Evolutionary conservation across 2,113 vertebrate genomes (phyloP).

Genomic region (Cygnus buccinator): DNA sequence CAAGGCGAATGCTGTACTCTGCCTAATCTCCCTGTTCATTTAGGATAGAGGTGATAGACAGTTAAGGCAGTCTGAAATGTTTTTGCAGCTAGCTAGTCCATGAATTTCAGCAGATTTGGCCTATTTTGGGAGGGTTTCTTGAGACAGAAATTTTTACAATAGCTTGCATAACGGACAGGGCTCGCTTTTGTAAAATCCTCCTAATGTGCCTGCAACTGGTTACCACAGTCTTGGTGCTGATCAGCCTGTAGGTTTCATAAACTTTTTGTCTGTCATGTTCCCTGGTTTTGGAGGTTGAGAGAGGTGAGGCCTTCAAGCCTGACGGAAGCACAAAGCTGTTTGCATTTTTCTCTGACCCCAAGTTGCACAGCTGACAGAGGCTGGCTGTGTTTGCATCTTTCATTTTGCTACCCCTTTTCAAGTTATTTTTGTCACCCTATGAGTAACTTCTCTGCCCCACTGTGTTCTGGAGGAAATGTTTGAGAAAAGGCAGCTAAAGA

Average conservation of each 20-base stretch:
- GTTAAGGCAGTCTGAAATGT: background rate
- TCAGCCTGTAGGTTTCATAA: background rate
- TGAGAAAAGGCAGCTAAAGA: background rate
- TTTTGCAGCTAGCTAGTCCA: background rate
- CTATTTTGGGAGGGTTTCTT: slow-evolving; percentile 12
- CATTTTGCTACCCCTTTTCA: background rate
- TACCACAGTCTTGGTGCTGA: background rate
- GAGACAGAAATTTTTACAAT: slow-evolving; percentile 14
- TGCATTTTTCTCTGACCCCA: background rate
- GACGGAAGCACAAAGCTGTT: background rate
- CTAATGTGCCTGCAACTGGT: background rate
- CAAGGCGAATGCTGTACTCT: background rate
- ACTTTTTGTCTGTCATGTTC: background rate
- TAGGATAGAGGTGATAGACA: background rate
- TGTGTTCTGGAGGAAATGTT: background rate
- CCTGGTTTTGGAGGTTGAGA: background rate
- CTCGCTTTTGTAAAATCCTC: background rate
- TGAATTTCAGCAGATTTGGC: background rate
- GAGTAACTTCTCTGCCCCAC: background rate
- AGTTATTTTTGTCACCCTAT: background rate
- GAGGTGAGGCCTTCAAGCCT: background rate
- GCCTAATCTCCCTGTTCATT: background rate
- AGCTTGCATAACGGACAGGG: background rate
- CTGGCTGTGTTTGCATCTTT: background rate
- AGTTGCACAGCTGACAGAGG: background rate